Evolutionary conservation across 2,113 vertebrate species (phyloP).

Genomic region (Pavo muticus): DNA sequence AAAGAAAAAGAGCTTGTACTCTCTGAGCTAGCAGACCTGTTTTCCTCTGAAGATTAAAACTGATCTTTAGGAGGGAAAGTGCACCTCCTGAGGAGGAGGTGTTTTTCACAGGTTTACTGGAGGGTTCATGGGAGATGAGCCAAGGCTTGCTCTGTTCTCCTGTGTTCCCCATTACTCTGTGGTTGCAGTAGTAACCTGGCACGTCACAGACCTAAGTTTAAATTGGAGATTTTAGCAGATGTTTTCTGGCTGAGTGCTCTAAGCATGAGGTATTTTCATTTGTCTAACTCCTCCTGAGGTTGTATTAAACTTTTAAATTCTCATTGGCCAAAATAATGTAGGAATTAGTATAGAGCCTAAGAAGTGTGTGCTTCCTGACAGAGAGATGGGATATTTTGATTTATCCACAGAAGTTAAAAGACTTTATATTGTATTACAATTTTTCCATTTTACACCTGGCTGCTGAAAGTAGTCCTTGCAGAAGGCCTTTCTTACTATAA

Average conservation of each 20-base stretch:
- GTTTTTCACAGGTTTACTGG: constrained; percentile 4
- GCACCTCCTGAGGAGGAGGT: not conserved
- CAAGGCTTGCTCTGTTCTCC: not conserved
- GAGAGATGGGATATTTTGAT: not conserved
- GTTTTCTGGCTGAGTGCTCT: constrained; percentile 23
- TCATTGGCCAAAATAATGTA: not conserved
- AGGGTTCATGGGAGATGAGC: not conserved
- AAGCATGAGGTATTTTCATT: constrained; percentile 34
- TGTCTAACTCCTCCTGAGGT: constrained; percentile 20
- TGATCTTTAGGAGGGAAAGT: not conserved
- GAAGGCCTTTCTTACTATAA: not conserved
- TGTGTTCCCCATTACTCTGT: not conserved
- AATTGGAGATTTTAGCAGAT: constrained; percentile 18
- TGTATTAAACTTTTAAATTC: constrained; percentile 2
- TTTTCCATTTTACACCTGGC: not conserved
- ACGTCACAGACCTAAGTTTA: not conserved
- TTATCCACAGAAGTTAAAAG: not conserved
- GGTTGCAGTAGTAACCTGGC: constrained; percentile 19
- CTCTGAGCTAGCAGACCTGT: not conserved
- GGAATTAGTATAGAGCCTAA: not conserved
- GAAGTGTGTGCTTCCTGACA: not conserved
- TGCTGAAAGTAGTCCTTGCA: not conserved
- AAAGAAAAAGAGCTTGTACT: not conserved
- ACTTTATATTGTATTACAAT: not conserved
- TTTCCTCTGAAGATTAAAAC: not conserved